Evolutionary conservation across 1,140 invertebrate species (phyloP).

Genomic region (Andrena cerasifolii): DNA sequence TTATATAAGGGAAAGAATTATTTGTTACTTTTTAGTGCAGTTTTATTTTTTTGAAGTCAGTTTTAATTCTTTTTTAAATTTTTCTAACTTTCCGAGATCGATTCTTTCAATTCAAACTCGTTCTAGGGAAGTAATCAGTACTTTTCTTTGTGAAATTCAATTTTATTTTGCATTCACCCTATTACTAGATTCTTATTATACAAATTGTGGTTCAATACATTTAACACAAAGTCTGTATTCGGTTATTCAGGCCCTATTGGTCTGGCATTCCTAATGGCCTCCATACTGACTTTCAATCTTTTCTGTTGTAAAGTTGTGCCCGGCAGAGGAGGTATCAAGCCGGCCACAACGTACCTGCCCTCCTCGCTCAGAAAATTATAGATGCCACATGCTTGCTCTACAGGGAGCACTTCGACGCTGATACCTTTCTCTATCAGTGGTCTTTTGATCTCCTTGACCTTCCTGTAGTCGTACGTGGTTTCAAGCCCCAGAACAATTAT

Average conservation of each 20-base stretch:
- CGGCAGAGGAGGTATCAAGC: conserved; percentile 86
- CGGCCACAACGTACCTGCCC: conserved; percentile 88
- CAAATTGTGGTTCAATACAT: neutral
- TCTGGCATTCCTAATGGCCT: too few species aligned
- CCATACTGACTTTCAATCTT: neutral
- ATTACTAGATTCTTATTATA: neutral
- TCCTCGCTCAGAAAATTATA: conserved; percentile 94
- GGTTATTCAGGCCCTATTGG: neutral
- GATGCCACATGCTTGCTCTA: conserved; percentile 89
- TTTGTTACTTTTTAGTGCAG: too few species aligned
- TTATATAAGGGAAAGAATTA: too few species aligned
- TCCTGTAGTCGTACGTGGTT: conserved; percentile 69
- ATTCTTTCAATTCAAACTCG: too few species aligned
- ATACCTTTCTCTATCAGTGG: conserved; percentile 84
- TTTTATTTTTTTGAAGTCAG: too few species aligned
- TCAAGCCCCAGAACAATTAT: conserved; percentile 91
- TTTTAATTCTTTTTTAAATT: too few species aligned
- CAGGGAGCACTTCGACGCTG: conserved; percentile 88
- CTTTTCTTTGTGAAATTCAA: neutral
- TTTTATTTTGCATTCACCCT: conserved; percentile 1
- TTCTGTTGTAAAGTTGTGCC: fast-evolving
- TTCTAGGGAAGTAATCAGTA: neutral
- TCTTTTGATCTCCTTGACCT: conserved; percentile 80
- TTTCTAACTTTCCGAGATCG: too few species aligned
- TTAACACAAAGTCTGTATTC: neutral